Evolutionary conservation across 2,797 vertebrate species (phyloP).

Genomic region (Valencia hispanica): DNA sequence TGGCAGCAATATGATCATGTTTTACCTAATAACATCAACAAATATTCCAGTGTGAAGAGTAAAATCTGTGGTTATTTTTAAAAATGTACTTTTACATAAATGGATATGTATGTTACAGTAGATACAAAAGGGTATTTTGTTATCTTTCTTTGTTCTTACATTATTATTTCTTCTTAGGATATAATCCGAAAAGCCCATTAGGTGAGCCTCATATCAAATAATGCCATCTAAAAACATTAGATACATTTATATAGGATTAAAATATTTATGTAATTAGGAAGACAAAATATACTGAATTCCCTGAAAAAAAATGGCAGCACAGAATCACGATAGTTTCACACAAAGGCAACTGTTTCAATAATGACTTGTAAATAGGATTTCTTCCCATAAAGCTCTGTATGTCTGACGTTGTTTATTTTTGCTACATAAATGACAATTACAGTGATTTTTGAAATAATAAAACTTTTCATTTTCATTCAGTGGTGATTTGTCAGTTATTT

Average conservation of each 20-base stretch:
- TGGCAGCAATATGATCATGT: background rate
- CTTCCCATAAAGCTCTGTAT: constrained; percentile 46
- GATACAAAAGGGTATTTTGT: constrained; percentile 50
- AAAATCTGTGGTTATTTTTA: constrained; percentile 45
- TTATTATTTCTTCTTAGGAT: constrained; percentile 41
- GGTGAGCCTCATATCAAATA: background rate
- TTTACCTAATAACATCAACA: constrained; percentile 42
- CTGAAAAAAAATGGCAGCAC: no score
- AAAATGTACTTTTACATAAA: constrained; percentile 50
- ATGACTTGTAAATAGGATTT: constrained; percentile 65
- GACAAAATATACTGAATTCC: background rate
- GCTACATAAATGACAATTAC: constrained; percentile 34
- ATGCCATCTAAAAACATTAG: background rate
- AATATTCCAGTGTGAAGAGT: constrained; percentile 27
- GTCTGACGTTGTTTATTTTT: constrained; percentile 61
- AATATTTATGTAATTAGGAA: background rate
- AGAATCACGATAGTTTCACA: constrained; percentile 7
- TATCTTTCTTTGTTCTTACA: constrained; percentile 23
- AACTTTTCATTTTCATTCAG: constrained; percentile 52
- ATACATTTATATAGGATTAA: background rate
- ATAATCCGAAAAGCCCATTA: background rate
- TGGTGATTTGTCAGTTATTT: background rate
- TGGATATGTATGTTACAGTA: constrained; percentile 47
- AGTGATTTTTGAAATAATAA: constrained; percentile 69
- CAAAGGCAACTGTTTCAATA: constrained; percentile 26